phyloP scores from a whole-genome alignment of 2,113 vertebrate genomes.

The Plestiodon gilberti region DNA sequence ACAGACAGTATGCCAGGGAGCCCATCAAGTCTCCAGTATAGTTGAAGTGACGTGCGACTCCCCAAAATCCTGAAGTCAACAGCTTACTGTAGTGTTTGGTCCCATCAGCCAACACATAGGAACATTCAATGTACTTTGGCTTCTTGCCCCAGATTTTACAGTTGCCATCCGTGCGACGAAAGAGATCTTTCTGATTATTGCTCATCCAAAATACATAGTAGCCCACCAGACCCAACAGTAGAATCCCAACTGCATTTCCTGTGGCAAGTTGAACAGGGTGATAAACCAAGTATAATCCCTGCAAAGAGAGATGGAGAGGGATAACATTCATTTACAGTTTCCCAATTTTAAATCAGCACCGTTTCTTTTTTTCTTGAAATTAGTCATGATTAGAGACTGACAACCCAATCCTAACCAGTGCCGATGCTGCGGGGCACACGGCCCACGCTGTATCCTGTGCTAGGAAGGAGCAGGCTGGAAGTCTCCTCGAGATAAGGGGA shows the following conservation, averaged over 20 bases:
- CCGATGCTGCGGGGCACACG: no score
- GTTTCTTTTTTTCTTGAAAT: not conserved
- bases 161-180: conserved; percentile 87
- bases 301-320: not conserved
- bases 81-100: conserved; percentile 87
- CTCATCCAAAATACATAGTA: conserved; percentile 92
- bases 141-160: conserved; percentile 91
- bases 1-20: conserved; percentile 91
- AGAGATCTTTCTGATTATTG: conserved; percentile 97
- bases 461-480: no score
- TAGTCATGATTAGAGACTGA: not conserved
- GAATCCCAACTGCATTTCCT: conserved; percentile 65
- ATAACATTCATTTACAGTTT: not conserved
- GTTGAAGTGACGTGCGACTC: conserved; percentile 90
- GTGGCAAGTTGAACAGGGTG: conserved; percentile 87
- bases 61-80: conserved; percentile 94
- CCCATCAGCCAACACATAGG: conserved; percentile 81
- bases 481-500: no score
- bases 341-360: not conserved
- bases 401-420: no score
- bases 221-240: conserved; percentile 85
- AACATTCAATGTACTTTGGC: conserved; percentile 85
- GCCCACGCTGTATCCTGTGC: no score
- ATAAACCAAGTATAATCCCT: conserved; percentile 96
- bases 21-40: conserved; percentile 96